Conservation (phyloP, 2,888 invertebrate species). For the Sympetrum striolatum region DNA sequence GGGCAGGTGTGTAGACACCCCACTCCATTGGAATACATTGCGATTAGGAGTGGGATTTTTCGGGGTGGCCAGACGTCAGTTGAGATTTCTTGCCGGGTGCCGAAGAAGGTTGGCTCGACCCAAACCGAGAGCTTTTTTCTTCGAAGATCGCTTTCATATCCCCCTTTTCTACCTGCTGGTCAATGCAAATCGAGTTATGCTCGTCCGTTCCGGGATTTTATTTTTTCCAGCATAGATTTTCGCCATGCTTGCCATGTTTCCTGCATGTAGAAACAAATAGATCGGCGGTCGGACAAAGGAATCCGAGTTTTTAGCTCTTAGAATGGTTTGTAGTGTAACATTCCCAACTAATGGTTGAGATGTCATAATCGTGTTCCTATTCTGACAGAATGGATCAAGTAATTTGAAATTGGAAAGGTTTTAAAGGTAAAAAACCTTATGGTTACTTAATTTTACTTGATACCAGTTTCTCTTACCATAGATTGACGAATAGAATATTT, state of each 20-base stretch:
- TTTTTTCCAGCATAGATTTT: neutral
- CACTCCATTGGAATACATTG: neutral
- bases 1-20: constrained; percentile 30
- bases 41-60: constrained; percentile 28
- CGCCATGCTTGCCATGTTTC: neutral
- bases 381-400: no score
- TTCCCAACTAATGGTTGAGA: no score
- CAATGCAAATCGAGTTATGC: neutral
- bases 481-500: no score
- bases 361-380: no score
- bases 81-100: constrained; percentile 15
- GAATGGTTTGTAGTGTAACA: no score
- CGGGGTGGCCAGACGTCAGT: neutral
- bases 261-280: neutral
- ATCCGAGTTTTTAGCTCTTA: no score
- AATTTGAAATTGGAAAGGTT: no score
- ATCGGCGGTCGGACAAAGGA: no score
- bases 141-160: neutral
- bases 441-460: no score
- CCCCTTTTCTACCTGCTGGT: neutral
- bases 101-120: neutral
- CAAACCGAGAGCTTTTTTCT: neutral
- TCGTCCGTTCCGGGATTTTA: neutral
- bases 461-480: no score
- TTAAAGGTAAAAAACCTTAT: no score